phyloP scores from a whole-genome alignment of 30 jellyfish, hydroid and myxozoan genomes.

The Pseudorhiza aurosa region DNA sequence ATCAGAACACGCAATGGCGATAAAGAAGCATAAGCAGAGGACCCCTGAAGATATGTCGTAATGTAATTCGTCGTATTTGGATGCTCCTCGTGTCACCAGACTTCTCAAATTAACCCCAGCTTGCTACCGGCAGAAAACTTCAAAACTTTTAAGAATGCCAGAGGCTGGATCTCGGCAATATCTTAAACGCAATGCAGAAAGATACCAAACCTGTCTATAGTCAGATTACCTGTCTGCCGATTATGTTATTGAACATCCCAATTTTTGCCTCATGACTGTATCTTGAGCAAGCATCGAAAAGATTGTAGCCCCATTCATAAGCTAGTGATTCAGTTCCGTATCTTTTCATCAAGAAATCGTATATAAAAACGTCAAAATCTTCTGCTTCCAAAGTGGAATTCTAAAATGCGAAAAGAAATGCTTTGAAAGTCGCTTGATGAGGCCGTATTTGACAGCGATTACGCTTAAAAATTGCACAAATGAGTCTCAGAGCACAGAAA shows the following conservation, averaged over 20 bases:
- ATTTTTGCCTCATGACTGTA: constrained; percentile 70
- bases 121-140: neutral
- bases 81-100: no score
- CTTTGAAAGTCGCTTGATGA: neutral
- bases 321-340: constrained; percentile 73
- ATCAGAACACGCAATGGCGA: no score
- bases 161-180: neutral
- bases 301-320: constrained; percentile 94
- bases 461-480: no score
- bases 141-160: neutral
- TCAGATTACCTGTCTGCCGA: constrained; percentile 67
- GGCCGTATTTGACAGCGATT: no score
- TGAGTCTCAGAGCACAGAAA: no score
- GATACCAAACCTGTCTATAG: no score
- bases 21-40: no score
- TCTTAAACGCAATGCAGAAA: no score
- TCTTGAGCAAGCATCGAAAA: constrained; percentile 88
- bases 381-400: constrained; percentile 11
- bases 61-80: neutral
- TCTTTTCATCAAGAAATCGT: constrained; percentile 43
- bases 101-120: neutral
- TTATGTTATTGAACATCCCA: constrained; percentile 54
- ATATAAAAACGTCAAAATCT: constrained; percentile 61
- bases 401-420: neutral
- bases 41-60: neutral